These are phyloP conservation scores for Petroica traversi DNA, from an alignment of 2,113 vertebrate species.

Conservation along the genomic window DNA sequence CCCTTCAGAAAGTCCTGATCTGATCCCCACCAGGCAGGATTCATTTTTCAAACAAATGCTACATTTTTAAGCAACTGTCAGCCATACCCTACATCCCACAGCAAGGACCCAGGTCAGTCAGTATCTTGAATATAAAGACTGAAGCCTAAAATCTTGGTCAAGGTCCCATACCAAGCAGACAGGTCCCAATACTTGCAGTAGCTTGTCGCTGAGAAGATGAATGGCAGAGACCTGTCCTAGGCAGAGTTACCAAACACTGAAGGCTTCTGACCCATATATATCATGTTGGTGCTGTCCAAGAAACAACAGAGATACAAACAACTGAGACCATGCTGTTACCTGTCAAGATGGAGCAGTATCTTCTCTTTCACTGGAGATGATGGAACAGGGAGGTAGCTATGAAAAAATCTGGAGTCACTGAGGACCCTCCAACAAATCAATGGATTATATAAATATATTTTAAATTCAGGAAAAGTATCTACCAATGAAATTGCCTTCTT, in stretches of 20 bases:
- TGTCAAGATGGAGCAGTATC: neutral
- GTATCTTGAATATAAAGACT: neutral
- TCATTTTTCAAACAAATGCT: neutral
- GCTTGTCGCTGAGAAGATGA: neutral
- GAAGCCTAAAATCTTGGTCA: neutral
- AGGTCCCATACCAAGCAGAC: neutral
- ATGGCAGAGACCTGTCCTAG: neutral
- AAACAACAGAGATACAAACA: neutral
- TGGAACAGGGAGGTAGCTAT: neutral
- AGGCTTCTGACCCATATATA: neutral
- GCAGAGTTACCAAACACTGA: neutral
- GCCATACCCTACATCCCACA: neutral
- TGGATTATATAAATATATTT: neutral
- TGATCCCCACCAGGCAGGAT: neutral
- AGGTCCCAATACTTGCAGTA: neutral
- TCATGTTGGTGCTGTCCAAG: neutral
- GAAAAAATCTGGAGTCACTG: neutral
- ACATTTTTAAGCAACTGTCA: neutral
- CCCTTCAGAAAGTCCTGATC: neutral
- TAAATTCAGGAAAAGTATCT: neutral
- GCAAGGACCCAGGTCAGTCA: neutral
- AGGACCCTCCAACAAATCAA: neutral
- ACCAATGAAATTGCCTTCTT: neutral
- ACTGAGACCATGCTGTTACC: neutral
- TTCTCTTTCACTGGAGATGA: neutral